Evolutionary conservation across 2,113 vertebrate species (phyloP), one percentile per base, ranked within the genome.

Genomic region (Dunckerocampus dactyliophorus): DNA sequence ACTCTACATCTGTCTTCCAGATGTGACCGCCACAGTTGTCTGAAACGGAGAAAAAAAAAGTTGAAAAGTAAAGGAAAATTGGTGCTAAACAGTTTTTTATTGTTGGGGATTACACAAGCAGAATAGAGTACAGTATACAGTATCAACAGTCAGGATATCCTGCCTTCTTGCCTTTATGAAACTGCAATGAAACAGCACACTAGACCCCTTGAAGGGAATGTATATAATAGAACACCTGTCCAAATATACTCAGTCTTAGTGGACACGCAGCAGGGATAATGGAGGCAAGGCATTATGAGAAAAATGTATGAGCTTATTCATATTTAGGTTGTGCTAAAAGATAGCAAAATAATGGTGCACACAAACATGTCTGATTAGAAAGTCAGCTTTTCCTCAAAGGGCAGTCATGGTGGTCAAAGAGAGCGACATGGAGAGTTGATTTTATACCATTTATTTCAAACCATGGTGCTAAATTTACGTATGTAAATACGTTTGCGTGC

Each of bases 51-150:
- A 69, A 61, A 70, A 61, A 70, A 62, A 68, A 71, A 66, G 71
- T 81, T 85, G 76, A 84, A 86, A 90, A 88, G 82, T 82, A 82
- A 83, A 82, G 80, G 82, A 91, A 89, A 91, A 90, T 88, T 85
- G 85, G 84, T 89, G 88, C 86, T 88, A 90, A 90, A 90, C 82
- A 88, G 78, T 85, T 90, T 88, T 90, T 90, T 89, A 91, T 90
- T 90, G 88, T 89, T 55, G 28, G 79, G 83, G 86, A 90, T 89
- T 89, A 91, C 80, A 67, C 76, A 83, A 81, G 63, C 58, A 76
- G 65, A 68, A 76, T 46, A 67, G 76, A 74, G 54, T 80, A 65
- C 64, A 73, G 55, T 68, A 20, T 67, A 63, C 55, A 56, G 20
- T 42, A 52, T 62, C 45, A 52, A n/a, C 72, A 57, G 54, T 75